Evolutionary conservation across 1,140 invertebrate species (phyloP), one percentile per base, ranked within the genome.

Genomic region (Drosophila pandora): DNA sequence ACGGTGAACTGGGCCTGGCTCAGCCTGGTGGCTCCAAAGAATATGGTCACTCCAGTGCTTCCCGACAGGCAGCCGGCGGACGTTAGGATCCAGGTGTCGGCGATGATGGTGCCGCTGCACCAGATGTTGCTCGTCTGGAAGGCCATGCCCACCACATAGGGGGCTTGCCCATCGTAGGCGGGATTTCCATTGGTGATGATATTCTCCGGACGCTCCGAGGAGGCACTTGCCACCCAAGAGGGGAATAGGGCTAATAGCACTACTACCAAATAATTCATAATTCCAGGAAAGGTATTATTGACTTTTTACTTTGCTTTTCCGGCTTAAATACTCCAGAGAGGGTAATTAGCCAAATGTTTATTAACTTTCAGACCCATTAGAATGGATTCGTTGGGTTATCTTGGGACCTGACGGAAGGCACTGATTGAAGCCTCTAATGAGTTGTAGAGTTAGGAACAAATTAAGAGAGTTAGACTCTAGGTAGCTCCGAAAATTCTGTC

Each of bases 131-230:
- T 58, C 12, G 34, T 53, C 0, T 62, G 22, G 21, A 83, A 87
- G 2, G 55, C 55, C 32, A 94, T 76, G 2, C 90, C 90, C 9
- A 92, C 93, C 68, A 93, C 93, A 47, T 92, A 93, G 1, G 93
- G 93, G 12, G 93, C 92, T 76, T 93, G 48, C 9, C 54, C 28
- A 8, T 56, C 48, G 13, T 50, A 58, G 3, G 76, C 76, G 1
- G 53, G 32, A 25, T 53, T 58, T 7, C 76, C 76, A 43, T 79
- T 79, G 53, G 76, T 79, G 21, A 79, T 79, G 8, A 79, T 59
- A 2, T 41, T 22, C 8, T 73, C 39, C 0, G 34, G 50, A 1
- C 45, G 22, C 1, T 45, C 3, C 37, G 23, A 25, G 2, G 4
- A n/a, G 12, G 41, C 25, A 21, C 6, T 7, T 0, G 4, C 52